phyloP scores from a whole-genome alignment of 2,888 invertebrate species.

The Eupeodes luniger region DNA sequence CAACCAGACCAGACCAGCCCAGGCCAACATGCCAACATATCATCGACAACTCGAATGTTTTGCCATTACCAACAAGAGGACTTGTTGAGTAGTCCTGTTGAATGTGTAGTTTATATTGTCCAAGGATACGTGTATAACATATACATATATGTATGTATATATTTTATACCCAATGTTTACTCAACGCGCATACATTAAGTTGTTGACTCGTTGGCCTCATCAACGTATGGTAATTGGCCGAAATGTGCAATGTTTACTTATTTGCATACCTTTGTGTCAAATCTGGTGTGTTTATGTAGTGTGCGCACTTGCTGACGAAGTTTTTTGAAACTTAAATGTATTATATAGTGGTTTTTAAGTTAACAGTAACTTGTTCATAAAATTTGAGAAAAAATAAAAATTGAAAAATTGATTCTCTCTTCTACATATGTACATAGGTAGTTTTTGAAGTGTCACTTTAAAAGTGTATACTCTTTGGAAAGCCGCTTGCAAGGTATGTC shows the following conservation, averaged over 20 bases:
- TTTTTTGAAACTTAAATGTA: slow-evolving; percentile 14
- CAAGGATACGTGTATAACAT: not conserved
- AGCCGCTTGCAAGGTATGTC: not conserved
- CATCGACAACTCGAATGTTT: slow-evolving; percentile 18
- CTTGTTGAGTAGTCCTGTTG: slow-evolving; percentile 66
- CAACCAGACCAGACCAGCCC: too few species aligned
- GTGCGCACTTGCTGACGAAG: slow-evolving; percentile 26
- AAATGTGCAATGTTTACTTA: slow-evolving; percentile 74
- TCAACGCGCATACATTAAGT: slow-evolving; percentile 46
- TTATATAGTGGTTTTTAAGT: slow-evolving; percentile 41
- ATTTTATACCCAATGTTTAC: not conserved
- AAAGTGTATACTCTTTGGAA: not conserved
- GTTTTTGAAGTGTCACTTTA: not conserved
- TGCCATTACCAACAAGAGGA: slow-evolving; percentile 40
- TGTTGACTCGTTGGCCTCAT: slow-evolving; percentile 69
- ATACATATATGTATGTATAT: not conserved
- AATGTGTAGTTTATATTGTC: slow-evolving; percentile 40
- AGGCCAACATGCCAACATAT: not conserved
- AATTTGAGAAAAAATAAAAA: not conserved
- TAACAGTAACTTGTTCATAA: slow-evolving; percentile 3
- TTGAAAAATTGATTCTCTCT: not conserved
- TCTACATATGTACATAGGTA: not conserved
- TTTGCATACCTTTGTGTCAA: slow-evolving; percentile 74
- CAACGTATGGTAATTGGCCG: slow-evolving; percentile 70
- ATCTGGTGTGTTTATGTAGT: slow-evolving; percentile 14